These are phyloP conservation scores for Kryptolebias marmoratus DNA, from an alignment of 2,113 vertebrate species.

Conservation along the genomic window DNA sequence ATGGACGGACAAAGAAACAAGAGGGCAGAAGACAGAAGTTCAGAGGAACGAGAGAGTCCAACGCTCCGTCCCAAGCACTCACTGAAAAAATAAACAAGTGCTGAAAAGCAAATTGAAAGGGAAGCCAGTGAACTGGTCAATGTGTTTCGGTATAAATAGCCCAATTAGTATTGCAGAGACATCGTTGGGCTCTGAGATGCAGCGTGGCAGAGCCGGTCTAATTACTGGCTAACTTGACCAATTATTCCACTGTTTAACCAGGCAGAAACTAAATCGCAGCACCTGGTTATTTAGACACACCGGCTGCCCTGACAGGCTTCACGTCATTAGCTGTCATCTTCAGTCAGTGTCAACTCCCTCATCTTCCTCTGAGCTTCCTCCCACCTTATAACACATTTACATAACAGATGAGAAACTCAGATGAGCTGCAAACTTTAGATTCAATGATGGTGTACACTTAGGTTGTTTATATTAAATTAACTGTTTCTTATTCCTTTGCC, in stretches of 20 bases:
- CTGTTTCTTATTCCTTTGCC: background rate
- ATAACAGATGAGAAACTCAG: background rate
- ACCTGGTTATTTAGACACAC: conserved; percentile 72
- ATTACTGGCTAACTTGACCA: conserved; percentile 75
- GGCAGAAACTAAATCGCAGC: conserved; percentile 64
- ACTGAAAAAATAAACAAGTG: conserved; percentile 58
- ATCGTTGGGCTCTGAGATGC: conserved; percentile 49
- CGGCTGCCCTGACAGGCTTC: conserved; percentile 53
- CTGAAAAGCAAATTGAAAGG: conserved; percentile 56
- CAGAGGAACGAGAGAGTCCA: conserved; percentile 30
- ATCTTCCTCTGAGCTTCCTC: conserved; percentile 1
- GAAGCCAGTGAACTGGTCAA: conserved; percentile 60
- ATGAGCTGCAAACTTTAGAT: background rate
- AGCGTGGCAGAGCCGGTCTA: conserved; percentile 61
- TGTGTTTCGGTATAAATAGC: conserved; percentile 72
- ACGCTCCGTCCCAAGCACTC: conserved; percentile 40
- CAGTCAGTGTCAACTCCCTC: conserved; percentile 60
- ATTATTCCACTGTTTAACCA: conserved; percentile 76
- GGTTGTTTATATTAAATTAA: background rate
- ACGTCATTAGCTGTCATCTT: conserved; percentile 64
- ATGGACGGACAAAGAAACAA: conserved; percentile 44
- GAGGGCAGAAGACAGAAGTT: conserved; percentile 53
- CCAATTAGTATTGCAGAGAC: conserved; percentile 68
- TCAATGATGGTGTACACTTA: background rate
- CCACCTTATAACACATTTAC: conserved; percentile 10